phyloP scores from a whole-genome alignment of 2,113 vertebrate genomes.

The Picathartes gymnocephalus region DNA sequence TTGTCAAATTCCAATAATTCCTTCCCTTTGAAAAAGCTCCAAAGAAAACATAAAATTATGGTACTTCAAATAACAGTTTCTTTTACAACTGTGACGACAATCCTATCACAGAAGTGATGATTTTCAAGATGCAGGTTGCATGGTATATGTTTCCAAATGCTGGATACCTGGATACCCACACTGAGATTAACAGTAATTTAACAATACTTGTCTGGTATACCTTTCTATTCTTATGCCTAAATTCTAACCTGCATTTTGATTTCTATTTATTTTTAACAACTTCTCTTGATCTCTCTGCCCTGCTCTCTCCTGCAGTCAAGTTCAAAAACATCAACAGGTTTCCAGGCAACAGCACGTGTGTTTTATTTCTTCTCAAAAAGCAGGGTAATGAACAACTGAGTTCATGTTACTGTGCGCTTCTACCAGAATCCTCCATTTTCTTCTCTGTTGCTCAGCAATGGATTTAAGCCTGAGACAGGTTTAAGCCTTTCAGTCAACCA shows the following conservation, averaged over 20 bases:
- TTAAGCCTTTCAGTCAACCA: neutral
- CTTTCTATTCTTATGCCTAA: neutral
- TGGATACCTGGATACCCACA: neutral
- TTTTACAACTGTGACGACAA: neutral
- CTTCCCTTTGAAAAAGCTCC: neutral
- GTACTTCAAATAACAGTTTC: neutral
- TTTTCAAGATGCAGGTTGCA: neutral
- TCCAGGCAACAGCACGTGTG: neutral
- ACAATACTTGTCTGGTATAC: neutral
- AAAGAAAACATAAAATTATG: neutral
- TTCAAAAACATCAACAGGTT: neutral
- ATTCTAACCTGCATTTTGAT: neutral
- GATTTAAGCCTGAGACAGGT: neutral
- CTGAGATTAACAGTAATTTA: neutral
- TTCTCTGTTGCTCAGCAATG: neutral
- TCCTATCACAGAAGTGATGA: neutral
- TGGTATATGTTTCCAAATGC: neutral
- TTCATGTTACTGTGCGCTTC: neutral
- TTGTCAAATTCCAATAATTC: neutral
- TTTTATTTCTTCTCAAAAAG: neutral
- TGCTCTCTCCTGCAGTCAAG: neutral
- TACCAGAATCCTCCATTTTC: neutral
- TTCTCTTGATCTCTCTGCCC: neutral
- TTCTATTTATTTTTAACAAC: neutral
- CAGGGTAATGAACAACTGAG: neutral